phyloP scores from a whole-genome alignment of 2,888 invertebrate genomes.

The Seira musarum region DNA sequence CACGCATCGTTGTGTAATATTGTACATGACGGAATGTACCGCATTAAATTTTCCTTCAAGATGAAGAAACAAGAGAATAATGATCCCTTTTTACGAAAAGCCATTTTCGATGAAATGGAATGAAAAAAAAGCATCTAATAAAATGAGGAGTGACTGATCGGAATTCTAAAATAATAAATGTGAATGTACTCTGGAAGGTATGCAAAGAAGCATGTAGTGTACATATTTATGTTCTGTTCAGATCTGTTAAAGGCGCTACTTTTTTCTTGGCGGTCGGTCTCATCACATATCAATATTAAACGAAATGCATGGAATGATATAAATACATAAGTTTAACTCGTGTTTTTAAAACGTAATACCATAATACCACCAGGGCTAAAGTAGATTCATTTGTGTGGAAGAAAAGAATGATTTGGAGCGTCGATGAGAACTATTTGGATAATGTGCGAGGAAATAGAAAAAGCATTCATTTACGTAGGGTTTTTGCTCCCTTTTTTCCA shows the following conservation, averaged over 20 bases:
- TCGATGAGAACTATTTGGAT: constrained; percentile 34
- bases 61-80: constrained; percentile 43
- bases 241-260: not conserved
- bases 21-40: constrained; percentile 43
- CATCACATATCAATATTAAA: constrained; percentile 40
- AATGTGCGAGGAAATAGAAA: constrained; percentile 15
- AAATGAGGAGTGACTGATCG: constrained; percentile 58
- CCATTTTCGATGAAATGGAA: constrained; percentile 40
- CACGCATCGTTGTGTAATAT: constrained; percentile 20
- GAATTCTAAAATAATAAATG: constrained; percentile 44
- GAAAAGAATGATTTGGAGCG: constrained; percentile 11
- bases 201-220: too few species aligned
- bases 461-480: not conserved
- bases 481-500: not conserved
- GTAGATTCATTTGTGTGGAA: not conserved
- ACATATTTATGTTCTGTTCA: too few species aligned
- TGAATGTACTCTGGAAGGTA: constrained; percentile 10
- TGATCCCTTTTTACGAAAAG: constrained; percentile 37
- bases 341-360: constrained; percentile 3
- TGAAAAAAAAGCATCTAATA: constrained; percentile 46
- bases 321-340: not conserved
- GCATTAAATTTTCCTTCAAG: constrained; percentile 39
- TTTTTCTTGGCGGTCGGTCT: constrained; percentile 39
- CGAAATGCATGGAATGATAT: not conserved
- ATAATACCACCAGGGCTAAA: not conserved